These are phyloP conservation scores for Agriopis marginaria DNA, from an alignment of 2,888 invertebrate genomes.

Conservation along the genomic window DNA sequence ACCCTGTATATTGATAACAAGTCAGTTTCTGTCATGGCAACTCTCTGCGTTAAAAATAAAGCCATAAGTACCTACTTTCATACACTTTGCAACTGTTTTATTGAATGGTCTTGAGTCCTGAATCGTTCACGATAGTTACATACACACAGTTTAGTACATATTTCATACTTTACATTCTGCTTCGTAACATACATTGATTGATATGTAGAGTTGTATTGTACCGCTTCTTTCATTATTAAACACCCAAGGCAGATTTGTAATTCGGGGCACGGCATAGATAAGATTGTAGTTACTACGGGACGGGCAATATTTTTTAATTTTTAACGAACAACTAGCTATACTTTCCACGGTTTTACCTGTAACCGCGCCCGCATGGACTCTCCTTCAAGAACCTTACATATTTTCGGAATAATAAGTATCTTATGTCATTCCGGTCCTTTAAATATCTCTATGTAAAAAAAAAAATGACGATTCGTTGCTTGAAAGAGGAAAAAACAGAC, in stretches of 20 bases:
- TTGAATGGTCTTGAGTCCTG: background rate
- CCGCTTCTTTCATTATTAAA: background rate
- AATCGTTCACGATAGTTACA: background rate
- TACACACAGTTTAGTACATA: background rate
- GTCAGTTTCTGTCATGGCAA: no score
- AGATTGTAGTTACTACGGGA: background rate
- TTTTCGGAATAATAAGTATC: no score
- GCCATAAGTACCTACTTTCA: background rate
- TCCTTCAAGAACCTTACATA: no score
- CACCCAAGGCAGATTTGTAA: background rate
- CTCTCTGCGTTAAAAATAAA: no score
- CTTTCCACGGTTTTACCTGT: background rate
- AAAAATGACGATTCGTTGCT: no score
- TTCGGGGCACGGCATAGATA: background rate
- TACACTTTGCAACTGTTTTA: background rate
- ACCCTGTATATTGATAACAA: no score
- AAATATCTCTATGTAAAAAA: background rate
- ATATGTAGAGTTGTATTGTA: background rate
- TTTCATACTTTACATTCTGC: background rate
- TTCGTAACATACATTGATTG: conserved; percentile 2
- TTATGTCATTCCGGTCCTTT: background rate
- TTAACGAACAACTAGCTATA: background rate
- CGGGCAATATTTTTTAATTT: background rate
- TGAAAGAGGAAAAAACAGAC: no score
- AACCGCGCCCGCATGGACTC: background rate